phyloP scores from a whole-genome alignment of 2,888 invertebrate species.

The Troilus luridus region DNA sequence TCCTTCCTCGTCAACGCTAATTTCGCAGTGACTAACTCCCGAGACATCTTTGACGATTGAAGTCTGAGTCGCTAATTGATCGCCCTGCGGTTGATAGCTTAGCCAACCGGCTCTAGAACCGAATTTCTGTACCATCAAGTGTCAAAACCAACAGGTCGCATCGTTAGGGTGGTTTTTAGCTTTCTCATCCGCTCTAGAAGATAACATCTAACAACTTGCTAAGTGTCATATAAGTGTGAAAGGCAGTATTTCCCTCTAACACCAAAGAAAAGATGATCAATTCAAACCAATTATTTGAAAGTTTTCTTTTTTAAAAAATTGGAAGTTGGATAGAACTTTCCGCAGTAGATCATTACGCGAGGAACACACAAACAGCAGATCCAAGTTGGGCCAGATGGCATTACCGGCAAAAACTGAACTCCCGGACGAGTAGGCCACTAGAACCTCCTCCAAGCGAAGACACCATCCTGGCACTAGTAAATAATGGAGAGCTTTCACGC shows the following conservation, averaged over 20 bases:
- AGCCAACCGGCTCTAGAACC: neutral
- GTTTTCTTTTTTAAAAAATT: neutral
- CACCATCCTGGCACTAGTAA: neutral
- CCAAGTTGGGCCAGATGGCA: neutral
- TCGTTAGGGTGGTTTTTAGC: neutral
- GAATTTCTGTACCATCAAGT: neutral
- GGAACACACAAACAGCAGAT: neutral
- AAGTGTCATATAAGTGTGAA: neutral
- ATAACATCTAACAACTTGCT: neutral
- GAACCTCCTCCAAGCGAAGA: neutral
- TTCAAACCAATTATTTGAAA: neutral
- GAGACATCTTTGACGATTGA: neutral
- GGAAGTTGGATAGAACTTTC: neutral
- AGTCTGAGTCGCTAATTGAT: constrained; percentile 10
- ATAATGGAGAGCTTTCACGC: constrained; percentile 26
- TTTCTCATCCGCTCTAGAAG: neutral
- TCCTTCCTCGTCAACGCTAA: neutral
- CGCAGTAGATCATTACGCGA: neutral
- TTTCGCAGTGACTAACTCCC: neutral
- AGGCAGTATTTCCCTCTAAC: neutral
- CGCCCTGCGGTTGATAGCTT: neutral
- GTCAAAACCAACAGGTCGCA: neutral
- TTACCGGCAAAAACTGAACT: neutral
- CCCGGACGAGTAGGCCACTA: neutral
- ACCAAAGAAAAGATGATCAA: neutral